Evolutionary conservation across 2,797 vertebrate species (phyloP), one percentile per base, ranked within the genome.

Genomic region (Rhadinocentrus ornatus): DNA sequence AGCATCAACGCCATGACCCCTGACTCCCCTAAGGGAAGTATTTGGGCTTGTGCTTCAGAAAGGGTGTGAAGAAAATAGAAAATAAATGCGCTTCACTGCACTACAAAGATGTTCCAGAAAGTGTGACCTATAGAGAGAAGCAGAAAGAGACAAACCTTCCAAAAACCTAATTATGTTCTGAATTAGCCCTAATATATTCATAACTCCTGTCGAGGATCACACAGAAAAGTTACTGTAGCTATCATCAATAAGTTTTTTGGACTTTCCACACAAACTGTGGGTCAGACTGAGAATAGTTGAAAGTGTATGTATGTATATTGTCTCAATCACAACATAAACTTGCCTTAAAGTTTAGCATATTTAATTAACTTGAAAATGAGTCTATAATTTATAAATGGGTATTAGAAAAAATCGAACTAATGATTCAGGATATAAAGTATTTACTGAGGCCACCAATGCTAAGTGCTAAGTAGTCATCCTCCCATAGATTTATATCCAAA

Each of bases 1-100:
- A 62, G 65, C 75, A 68, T 84, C 70, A 64, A 60, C 81, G 67
- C 53, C 59, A 18, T 3, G 74, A 89, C 76, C 80, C 69, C 70
- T 75, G 75, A 69, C 70, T 69, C 58, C 77, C 82, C 84, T 1
- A 15, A 70, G 80, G 84, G 80, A 64, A 73, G 55, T 39, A 52
- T 50, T 35, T 27, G 35, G 50, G 67, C 62, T 80, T 15, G 2
- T 39, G 75, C 69, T 80, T 84, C 64, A 59, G 16, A 48, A 41
- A 70, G 67, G 81, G 73, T 77, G 75, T 85, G 55, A 41, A 44
- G 65, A 48, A 72, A 87, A 61, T 48, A 1, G 9, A 77, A 78
- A 78, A 65, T 66, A 22, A 48, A 22, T 8, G 15, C 3, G 16
- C 71, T 54, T 75, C 34, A 0, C 35, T 58, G 68, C 68, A 68